Conservation (phyloP, 2,113 vertebrate species). For the Brachionichthys hirsutus region DNA sequence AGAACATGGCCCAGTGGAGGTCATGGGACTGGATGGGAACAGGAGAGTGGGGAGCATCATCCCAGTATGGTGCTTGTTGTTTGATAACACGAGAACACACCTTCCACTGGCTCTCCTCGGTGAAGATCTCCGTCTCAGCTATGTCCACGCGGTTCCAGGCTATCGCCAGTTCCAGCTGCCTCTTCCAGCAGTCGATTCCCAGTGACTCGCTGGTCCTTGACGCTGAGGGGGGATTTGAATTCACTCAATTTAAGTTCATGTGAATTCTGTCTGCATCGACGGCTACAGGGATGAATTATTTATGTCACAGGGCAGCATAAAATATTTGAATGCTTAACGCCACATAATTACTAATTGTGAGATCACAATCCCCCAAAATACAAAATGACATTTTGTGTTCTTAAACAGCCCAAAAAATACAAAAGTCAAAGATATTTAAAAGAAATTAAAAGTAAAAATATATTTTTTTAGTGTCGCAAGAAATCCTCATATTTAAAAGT, state of each 20-base stretch:
- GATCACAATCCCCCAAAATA: not conserved
- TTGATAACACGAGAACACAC: constrained; percentile 56
- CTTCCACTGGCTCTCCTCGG: constrained; percentile 90
- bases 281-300: not conserved
- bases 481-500: not conserved
- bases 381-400: not conserved
- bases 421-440: no score
- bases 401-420: no score
- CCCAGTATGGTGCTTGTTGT: not conserved
- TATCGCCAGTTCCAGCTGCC: constrained; percentile 92
- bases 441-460: not conserved
- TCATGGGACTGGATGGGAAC: constrained; percentile 80
- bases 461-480: no score
- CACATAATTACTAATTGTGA: not conserved
- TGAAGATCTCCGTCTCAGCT: constrained; percentile 91
- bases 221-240: constrained; percentile 72
- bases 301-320: not conserved
- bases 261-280: not conserved
- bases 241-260: not conserved
- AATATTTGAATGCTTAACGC: not conserved
- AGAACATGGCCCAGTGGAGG: constrained; percentile 87
- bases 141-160: constrained; percentile 96
- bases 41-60: not conserved
- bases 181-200: constrained; percentile 81
- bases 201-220: constrained; percentile 79